Evolutionary conservation across 1,140 invertebrate genomes (phyloP), one percentile per base, ranked within the genome.

Genomic region (Steinernema khuongi): DNA sequence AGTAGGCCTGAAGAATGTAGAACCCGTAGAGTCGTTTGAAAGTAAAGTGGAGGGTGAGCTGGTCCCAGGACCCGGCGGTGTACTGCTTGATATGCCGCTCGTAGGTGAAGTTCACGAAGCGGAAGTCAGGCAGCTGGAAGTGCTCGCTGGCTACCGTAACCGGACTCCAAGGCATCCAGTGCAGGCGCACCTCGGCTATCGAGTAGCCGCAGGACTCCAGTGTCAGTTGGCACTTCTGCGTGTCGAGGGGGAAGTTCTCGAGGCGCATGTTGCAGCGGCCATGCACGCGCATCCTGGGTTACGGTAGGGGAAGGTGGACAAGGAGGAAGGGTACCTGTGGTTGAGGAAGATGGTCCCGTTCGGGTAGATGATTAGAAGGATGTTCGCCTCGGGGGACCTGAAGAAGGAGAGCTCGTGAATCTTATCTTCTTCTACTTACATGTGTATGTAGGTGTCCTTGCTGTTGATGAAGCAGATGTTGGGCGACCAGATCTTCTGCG

Each of bases 321-420:
- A 22, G 26, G 50, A 7, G 50, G 26, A 60, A 22, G 36, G 7
- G n/a, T 22, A 60, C 60, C 82, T 69, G 36, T 74, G 83, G 71
- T 84, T 82, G n/a, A 82, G 76, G 79, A 82, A 84, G 29, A 82
- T 74, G 1, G 81, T 82, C 2, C 78, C 70, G 28, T 71, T 71
- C 7, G 70, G 70, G 44, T 71, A 80, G 43, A 82, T 80, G 44
- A 80, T 80, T 31, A 80, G 69, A 33, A 80, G 72, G 67, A 80
- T 80, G n/a, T n/a, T n/a, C n/a, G n/a, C n/a, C n/a, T n/a, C n/a
- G n/a, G n/a, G n/a, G n/a, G n/a, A n/a, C n/a, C n/a, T n/a, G n/a
- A n/a, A n/a, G n/a, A n/a, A n/a, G n/a, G n/a, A n/a, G n/a, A n/a
- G n/a, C n/a, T n/a, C n/a, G n/a, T n/a, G n/a, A n/a, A n/a, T n/a